A percentile compares a stretch with the other conserved stretches of the same genome.
phyloP scores from a whole-genome alignment of 1,140 invertebrate genomes.

The Stratiolaelaps scimitus region DNA sequence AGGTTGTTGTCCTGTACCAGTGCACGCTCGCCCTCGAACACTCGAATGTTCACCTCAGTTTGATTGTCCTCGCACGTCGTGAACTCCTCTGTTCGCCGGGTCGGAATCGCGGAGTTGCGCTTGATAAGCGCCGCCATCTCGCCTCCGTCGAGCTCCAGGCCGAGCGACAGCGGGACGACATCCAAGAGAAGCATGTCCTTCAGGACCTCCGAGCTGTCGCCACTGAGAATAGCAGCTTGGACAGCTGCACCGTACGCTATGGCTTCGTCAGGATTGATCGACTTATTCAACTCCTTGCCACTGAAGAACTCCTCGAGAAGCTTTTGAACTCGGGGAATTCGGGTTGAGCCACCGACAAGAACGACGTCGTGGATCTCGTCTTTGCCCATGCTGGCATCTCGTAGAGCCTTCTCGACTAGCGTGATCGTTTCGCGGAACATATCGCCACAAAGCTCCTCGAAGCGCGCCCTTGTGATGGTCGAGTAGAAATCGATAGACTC shows the following conservation, averaged over 20 bases:
- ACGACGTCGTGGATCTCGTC: constrained; percentile 80
- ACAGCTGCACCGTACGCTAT: constrained; percentile 68
- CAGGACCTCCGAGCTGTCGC: constrained; percentile 82
- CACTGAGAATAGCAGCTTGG: constrained; percentile 64
- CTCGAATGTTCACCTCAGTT: constrained; percentile 72
- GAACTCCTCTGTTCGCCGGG: constrained; percentile 87
- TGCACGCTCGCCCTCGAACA: constrained; percentile 49
- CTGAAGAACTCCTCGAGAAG: constrained; percentile 58
- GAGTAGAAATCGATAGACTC: constrained; percentile 95
- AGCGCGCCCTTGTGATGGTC: constrained; percentile 79
- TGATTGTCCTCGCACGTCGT: constrained; percentile 93
- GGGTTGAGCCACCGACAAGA: constrained; percentile 88
- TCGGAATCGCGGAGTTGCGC: constrained; percentile 88
- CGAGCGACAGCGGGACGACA: constrained; percentile 82
- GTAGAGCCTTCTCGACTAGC: constrained; percentile 40
- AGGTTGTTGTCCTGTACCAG: constrained; percentile 51
- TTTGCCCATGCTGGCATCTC: constrained; percentile 42
- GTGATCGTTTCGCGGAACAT: constrained; percentile 49
- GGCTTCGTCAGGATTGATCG: constrained; percentile 87
- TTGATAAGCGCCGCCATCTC: constrained; percentile 92
- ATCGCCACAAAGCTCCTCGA: constrained; percentile 86
- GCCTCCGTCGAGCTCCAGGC: constrained; percentile 92
- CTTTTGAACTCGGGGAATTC: constrained; percentile 95
- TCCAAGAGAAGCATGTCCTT: constrained; percentile 81
- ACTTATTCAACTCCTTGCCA: constrained; percentile 92